Conservation (phyloP, 2,888 invertebrate species). For the Nineta flava region DNA sequence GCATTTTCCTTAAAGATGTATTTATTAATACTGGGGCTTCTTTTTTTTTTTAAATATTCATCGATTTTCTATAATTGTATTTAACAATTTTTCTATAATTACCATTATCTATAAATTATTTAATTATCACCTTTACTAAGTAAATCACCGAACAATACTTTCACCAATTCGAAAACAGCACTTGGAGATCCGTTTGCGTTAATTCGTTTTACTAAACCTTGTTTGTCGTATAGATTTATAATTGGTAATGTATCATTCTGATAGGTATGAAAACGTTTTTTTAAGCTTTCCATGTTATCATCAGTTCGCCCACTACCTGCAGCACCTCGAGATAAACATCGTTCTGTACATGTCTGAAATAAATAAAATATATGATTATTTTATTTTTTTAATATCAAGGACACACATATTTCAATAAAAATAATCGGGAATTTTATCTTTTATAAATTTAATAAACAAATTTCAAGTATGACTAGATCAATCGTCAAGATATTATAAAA, state of each 20-base stretch:
- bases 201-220: slow-evolving; percentile 56
- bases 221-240: slow-evolving; percentile 59
- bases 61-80: too few relatives aligned
- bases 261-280: slow-evolving; percentile 78
- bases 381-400: background rate
- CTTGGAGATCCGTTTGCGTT: slow-evolving; percentile 52
- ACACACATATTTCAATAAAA: too few relatives aligned
- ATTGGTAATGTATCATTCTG: slow-evolving; percentile 79
- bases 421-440: too few relatives aligned
- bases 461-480: too few relatives aligned
- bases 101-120: background rate
- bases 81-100: too few relatives aligned
- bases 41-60: too few relatives aligned
- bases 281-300: slow-evolving; percentile 79
- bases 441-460: background rate
- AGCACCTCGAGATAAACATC: slow-evolving; percentile 77
- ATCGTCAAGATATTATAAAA: too few relatives aligned
- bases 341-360: slow-evolving; percentile 52
- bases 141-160: slow-evolving; percentile 17
- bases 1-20: too few relatives aligned
- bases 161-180: slow-evolving; percentile 36
- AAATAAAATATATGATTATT: too few relatives aligned
- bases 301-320: slow-evolving; percentile 85
- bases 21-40: too few relatives aligned
- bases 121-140: slow-evolving; percentile 8